Conservation (phyloP, 64 coral and sea anemone genomes). For the Pachyseris speciosa region DNA sequence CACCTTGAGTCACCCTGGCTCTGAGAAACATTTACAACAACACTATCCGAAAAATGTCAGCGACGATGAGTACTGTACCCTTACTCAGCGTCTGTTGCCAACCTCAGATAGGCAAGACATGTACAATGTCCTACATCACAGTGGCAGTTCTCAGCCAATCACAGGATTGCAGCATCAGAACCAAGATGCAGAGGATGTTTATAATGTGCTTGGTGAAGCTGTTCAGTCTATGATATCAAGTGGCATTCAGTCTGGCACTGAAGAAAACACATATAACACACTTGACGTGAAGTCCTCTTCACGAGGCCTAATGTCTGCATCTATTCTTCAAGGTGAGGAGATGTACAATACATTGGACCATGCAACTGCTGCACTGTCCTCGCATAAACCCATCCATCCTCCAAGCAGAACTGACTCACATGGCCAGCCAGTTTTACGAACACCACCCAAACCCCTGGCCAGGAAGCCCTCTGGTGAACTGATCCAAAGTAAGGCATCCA, state of each 20-base stretch:
- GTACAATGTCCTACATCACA: constrained; percentile 17
- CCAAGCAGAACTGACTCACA: neutral
- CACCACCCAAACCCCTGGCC: neutral
- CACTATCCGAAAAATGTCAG: neutral
- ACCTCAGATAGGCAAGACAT: neutral
- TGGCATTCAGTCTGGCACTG: neutral
- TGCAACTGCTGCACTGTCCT: neutral
- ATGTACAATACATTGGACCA: constrained; percentile 49
- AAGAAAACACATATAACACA: constrained; percentile 23
- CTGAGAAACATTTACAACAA: neutral
- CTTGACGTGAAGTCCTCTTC: neutral
- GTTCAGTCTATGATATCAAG: neutral
- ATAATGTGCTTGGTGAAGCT: constrained; percentile 43
- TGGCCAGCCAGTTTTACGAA: neutral
- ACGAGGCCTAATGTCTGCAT: neutral
- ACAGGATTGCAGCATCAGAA: neutral
- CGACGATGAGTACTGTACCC: neutral
- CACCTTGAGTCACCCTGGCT: constrained; percentile 4
- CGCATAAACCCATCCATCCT: neutral
- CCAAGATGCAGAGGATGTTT: neutral
- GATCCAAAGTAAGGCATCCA: neutral
- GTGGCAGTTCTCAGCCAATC: neutral
- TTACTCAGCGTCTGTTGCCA: neutral
- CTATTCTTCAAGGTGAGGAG: neutral
- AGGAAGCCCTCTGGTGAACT: neutral